Base-by-base conservation (phyloP, 1,140 invertebrate species). In the Hydropsyche tenuis region DNA sequence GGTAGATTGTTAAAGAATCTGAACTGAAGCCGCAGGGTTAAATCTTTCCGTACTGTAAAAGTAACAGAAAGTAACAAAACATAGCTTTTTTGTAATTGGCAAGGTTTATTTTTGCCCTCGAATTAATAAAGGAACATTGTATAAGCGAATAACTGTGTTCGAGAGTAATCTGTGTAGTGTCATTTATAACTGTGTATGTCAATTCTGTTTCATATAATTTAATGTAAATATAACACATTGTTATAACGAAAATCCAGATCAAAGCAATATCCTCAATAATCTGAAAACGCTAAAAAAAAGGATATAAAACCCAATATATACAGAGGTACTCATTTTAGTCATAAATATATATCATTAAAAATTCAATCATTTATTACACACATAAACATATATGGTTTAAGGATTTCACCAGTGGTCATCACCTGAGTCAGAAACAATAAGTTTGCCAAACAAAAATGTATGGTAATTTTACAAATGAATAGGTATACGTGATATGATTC, bases 1-100 rank as follows among this genome's bases (percentile, higher is more conserved):
- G 90, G 90, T 85, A 92, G 90, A 89, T 93, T 93, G 89, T 93
- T 94, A 93, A 94, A 94, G 91, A 94, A 94, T 90, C 93, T 91
- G 91, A 93, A 94, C 88, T 93, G 91, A 87, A 94, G 91, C 88
- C 92, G 91, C 90, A 94, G 90, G 86, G 91, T 92, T 90, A 94
- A 90, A 88, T 94, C 92, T 94, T 94, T 94, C 89, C 93, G 92
- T 92, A 94, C 93, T 94, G 92, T 87, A 90, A 88, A 82, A 80
- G 81, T 82, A 85, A 84, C 85, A 86, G 80, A 79, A 79, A 76
- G 82, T 72, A 81, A 76, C 78, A 77, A 77, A 74, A 77, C 37
- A 74, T 75, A 75, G 70, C 71, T 71, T 75, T 68, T 74, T 18
- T 16, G 25, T 56, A 48, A 16, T 68, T 37, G 65, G 43, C 22